A percentile compares a stretch with the other conserved stretches of the same genome.
These are phyloP conservation scores for Mamestra brassicae DNA, from an alignment of 2,888 invertebrate genomes.

Conservation along the genomic window DNA sequence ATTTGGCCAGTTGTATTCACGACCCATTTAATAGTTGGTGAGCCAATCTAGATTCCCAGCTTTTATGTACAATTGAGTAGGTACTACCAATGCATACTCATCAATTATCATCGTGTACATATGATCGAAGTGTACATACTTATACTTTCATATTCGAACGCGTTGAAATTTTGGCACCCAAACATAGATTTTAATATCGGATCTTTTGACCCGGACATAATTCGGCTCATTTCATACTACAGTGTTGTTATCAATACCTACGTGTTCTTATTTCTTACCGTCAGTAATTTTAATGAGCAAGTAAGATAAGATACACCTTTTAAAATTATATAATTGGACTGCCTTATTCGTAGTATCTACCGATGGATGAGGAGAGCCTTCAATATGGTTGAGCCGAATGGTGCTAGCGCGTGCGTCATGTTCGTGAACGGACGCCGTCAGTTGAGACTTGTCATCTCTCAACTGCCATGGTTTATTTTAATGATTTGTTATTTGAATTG, in stretches of 20 bases:
- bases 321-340: background rate
- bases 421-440: too few relatives aligned
- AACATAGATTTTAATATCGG: background rate
- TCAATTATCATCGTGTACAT: background rate
- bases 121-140: too few relatives aligned
- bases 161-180: background rate
- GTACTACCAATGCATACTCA: background rate
- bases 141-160: background rate
- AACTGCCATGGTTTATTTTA: too few relatives aligned
- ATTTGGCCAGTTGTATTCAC: too few relatives aligned
- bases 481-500: too few relatives aligned
- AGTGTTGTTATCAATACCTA: slow-evolving; percentile 27
- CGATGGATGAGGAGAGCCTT: too few relatives aligned
- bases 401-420: too few relatives aligned
- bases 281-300: background rate
- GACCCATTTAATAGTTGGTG: too few relatives aligned
- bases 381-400: too few relatives aligned
- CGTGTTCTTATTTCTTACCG: background rate
- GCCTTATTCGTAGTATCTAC: background rate
- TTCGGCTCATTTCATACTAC: background rate
- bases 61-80: too few relatives aligned
- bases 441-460: too few relatives aligned
- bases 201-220: slow-evolving; percentile 38
- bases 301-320: slow-evolving; percentile 28
- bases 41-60: too few relatives aligned